phyloP scores from a whole-genome alignment of 53 echinoderm and acorn worm species.

The Henricia sp. region DNA sequence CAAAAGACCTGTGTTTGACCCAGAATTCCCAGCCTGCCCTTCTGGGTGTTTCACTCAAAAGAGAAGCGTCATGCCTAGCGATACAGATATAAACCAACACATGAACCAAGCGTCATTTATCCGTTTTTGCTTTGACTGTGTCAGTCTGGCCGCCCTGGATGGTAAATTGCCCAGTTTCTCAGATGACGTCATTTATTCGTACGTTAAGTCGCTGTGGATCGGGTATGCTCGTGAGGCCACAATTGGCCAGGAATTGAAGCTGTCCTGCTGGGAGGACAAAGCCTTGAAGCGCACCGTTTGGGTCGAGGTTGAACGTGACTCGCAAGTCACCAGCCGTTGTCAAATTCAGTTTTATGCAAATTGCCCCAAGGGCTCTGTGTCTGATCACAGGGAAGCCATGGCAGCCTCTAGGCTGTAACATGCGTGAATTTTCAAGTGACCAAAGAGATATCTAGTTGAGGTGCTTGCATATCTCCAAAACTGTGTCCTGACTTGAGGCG shows the following conservation, averaged over 20 bases:
- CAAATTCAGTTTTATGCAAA: conserved; percentile 48
- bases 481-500: too few species aligned
- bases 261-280: conserved; percentile 53
- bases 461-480: too few species aligned
- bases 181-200: conserved; percentile 35
- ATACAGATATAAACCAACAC: conserved; percentile 50
- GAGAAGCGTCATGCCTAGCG: conserved; percentile 27
- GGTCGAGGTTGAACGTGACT: conserved; percentile 39
- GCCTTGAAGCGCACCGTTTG: neutral
- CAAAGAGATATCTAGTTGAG: too few species aligned
- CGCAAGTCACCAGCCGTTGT: conserved; percentile 53
- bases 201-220: conserved; percentile 22
- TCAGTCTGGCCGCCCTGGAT: conserved; percentile 37
- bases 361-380: too few species aligned
- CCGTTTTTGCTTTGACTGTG: conserved; percentile 37
- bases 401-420: too few species aligned
- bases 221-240: conserved; percentile 28
- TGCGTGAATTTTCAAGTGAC: too few species aligned
- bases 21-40: neutral
- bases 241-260: conserved; percentile 14
- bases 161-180: conserved; percentile 26
- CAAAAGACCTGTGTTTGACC: conserved; percentile 2
- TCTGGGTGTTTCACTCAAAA: neutral
- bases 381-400: too few species aligned
- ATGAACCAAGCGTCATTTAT: conserved; percentile 36